phyloP scores from a whole-genome alignment of 2,797 vertebrate genomes.

The Sebastes itinus region DNA sequence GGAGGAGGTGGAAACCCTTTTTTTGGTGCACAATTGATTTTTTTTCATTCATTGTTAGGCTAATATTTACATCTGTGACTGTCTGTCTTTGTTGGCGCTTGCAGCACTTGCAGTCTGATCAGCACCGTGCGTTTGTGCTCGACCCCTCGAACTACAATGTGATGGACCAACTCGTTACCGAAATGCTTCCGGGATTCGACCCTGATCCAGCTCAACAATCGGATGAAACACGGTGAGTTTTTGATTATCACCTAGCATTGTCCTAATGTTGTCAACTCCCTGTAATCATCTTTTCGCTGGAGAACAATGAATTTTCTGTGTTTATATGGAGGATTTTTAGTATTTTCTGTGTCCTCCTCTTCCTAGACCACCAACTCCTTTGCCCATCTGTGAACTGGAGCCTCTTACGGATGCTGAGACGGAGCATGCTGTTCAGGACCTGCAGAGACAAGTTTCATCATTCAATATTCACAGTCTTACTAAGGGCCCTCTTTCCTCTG shows the following conservation, averaged over 20 bases:
- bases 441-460: slow-evolving; percentile 45
- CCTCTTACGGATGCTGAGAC: slow-evolving; percentile 62
- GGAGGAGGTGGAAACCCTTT: slow-evolving; percentile 71
- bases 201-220: slow-evolving; percentile 25
- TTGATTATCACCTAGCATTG: not conserved
- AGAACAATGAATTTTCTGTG: not conserved
- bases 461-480: not conserved
- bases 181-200: slow-evolving; percentile 74
- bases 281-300: not conserved
- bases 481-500: not conserved
- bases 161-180: slow-evolving; percentile 81
- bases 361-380: slow-evolving; percentile 40
- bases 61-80: not conserved
- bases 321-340: not conserved
- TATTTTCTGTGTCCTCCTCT: not conserved
- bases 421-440: slow-evolving; percentile 52
- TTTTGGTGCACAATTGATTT: not conserved
- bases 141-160: slow-evolving; percentile 76
- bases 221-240: slow-evolving; percentile 50
- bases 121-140: slow-evolving; percentile 81
- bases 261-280: not conserved
- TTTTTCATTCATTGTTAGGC: not conserved
- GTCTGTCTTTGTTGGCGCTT: slow-evolving; percentile 1
- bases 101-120: slow-evolving; percentile 87
- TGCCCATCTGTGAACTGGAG: slow-evolving; percentile 62